Conservation (phyloP, 2,113 vertebrate genomes). For the Sinocyclocheilus anshuiensis region DNA sequence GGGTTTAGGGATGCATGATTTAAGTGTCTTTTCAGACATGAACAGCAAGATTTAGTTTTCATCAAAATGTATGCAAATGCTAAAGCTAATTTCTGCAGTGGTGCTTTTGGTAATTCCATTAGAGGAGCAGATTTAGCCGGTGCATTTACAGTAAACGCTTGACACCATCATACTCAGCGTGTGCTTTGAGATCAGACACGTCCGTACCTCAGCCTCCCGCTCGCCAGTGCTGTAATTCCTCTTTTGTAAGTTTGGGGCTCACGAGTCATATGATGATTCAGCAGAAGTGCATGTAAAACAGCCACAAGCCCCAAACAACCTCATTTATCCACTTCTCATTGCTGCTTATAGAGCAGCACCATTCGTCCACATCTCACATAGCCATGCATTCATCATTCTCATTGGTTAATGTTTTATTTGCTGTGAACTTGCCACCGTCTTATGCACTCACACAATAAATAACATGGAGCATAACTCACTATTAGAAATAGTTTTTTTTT, state of each 20-base stretch:
- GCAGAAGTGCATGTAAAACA: slow-evolving; percentile 35
- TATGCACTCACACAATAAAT: not conserved
- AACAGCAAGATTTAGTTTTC: not conserved
- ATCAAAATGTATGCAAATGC: not conserved
- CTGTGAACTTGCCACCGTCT: not conserved
- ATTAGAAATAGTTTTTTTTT: not conserved
- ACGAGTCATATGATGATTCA: slow-evolving; percentile 27
- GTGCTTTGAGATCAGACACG: not conserved
- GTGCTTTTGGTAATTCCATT: not conserved
- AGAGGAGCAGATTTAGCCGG: not conserved
- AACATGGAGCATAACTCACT: not conserved
- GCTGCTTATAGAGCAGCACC: not conserved
- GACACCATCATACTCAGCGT: not conserved
- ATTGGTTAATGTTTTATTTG: slow-evolving; percentile 7
- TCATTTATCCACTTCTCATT: slow-evolving; percentile 28
- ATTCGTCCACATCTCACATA: slow-evolving; percentile 18
- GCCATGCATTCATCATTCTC: slow-evolving; percentile 14
- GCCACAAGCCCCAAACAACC: slow-evolving; percentile 8
- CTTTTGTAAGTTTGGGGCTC: not conserved
- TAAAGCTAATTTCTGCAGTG: not conserved
- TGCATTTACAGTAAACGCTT: not conserved
- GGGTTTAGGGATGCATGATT: not conserved
- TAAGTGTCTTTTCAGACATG: too few relatives aligned
- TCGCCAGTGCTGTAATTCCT: not conserved
- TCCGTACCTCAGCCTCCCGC: not conserved